Base-by-base conservation (phyloP, 2,888 invertebrate species). In the Ectropis crepuscularia region DNA sequence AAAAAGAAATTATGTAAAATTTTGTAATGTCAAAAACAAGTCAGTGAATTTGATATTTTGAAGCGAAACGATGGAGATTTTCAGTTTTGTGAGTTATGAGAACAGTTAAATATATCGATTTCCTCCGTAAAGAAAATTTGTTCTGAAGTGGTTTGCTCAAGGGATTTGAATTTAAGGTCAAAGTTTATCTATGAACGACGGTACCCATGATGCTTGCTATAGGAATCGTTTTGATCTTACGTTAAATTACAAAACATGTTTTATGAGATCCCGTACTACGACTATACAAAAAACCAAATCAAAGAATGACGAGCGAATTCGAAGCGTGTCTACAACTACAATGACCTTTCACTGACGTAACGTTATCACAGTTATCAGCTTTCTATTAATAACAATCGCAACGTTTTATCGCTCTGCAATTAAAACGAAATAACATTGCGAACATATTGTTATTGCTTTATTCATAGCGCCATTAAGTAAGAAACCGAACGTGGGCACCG, bases 271-370 rank as follows among this genome's bases (percentile, higher is more conserved):
- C 8, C 12, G 7, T n/a, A 45, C 8, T 36, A 5, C 46, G 36
- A 42, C 42, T 39, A 16, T 43, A 43, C 41, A 51, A 53, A 58
- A 55, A 55, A 61, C 12, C 12, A 60, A 60, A 59, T 28, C 11
- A 37, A 60, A 53, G 43, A 57, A 61, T 60, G 57, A 57, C 64
- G 53, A 61, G 37, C 53, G 42, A 61, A 61, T 60, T 53, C 49
- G 36, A 53, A 64, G 53, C 60, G 55, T 51, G 64, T 57, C 60
- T 60, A 11, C 43, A 53, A 61, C 57, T 43, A 53, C 64, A 64
- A 65, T 65, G 64, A 65, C 60, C 64, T 65, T 65, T 65, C 64
- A 65, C 64, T 65, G 60, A 61, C 64, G 64, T 65, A 65, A 65
- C 51, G 48, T 65, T 65, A 65, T 65, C 64, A 37, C 59, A 45